A percentile compares a stretch with the other conserved stretches of the same genome.
phyloP scores from a whole-genome alignment of 30 jellyfish, hydroid and myxozoan genomes.

The Clytia hemisphaerica region DNA sequence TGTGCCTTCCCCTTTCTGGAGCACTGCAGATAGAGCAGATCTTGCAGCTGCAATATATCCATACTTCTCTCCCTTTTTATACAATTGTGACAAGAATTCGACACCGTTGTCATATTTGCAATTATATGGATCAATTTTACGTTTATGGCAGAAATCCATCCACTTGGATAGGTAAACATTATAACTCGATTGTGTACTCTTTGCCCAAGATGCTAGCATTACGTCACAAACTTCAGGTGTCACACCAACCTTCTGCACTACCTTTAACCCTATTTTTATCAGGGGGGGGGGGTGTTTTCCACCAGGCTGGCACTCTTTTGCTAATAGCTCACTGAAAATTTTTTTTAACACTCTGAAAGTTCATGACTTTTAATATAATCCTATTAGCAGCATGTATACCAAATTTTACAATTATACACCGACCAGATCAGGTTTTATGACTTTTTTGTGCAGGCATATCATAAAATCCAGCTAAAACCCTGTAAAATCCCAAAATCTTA shows the following conservation, averaged over 20 bases:
- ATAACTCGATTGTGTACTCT: background rate
- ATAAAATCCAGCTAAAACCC: too few relatives aligned
- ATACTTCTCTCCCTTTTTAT: background rate
- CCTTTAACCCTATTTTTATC: too few relatives aligned
- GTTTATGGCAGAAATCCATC: conserved; percentile 8
- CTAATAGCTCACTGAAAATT: too few relatives aligned
- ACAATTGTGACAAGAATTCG: conserved; percentile 10
- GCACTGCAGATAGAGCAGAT: conserved; percentile 29
- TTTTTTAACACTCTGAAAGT: too few relatives aligned
- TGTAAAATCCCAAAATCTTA: too few relatives aligned
- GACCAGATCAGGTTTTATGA: too few relatives aligned
- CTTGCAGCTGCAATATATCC: conserved; percentile 22
- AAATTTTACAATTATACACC: too few relatives aligned
- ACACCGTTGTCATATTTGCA: conserved; percentile 11
- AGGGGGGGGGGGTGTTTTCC: too few relatives aligned
- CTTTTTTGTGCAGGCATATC: too few relatives aligned
- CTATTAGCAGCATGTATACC: too few relatives aligned
- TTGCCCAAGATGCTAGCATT: conserved; percentile 1
- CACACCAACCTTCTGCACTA: background rate
- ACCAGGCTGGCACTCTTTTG: too few relatives aligned
- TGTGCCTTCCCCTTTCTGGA: conserved; percentile 6
- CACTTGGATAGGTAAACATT: background rate
- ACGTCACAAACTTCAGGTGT: background rate
- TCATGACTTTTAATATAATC: too few relatives aligned
- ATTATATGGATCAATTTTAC: conserved; percentile 7